Evolutionary conservation across 2,888 invertebrate genomes (phyloP).

Genomic region (Mermis nigrescens): DNA sequence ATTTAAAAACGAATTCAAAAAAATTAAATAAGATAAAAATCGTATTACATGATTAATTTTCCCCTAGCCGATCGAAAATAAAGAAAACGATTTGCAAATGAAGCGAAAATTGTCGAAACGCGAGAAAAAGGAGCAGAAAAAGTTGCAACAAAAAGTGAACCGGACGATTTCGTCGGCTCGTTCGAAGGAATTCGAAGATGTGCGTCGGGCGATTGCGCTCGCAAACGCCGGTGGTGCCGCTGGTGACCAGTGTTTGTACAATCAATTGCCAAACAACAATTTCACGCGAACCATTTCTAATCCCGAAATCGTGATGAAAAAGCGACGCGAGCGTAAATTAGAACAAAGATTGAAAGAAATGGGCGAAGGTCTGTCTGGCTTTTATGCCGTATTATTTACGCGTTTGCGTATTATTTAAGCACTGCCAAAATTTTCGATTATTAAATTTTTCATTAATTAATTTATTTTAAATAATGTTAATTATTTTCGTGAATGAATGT

Average conservation of each 20-base stretch:
- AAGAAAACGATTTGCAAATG: conserved; percentile 20
- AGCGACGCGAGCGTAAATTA: conserved; percentile 80
- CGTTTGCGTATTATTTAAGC: neutral
- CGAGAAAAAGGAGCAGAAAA: conserved; percentile 91
- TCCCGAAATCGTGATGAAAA: conserved; percentile 96
- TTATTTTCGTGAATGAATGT: too few species aligned
- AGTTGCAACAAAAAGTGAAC: conserved; percentile 41
- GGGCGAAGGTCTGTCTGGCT: conserved; percentile 16
- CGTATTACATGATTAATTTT: too few species aligned
- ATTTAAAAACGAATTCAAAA: too few species aligned
- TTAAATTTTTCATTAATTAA: conserved; percentile 1
- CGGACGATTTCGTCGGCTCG: conserved; percentile 27
- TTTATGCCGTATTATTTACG: neutral
- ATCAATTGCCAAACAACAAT: conserved; percentile 82
- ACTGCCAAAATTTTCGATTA: conserved; percentile 4
- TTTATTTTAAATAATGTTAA: too few species aligned
- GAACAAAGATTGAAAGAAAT: conserved; percentile 66
- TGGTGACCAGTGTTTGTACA: conserved; percentile 36
- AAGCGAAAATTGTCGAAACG: conserved; percentile 80
- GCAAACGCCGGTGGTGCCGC: conserved; percentile 22
- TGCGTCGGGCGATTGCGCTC: too few species aligned
- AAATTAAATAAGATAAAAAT: too few species aligned
- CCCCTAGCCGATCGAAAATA: neutral
- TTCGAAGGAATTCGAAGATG: conserved; percentile 19
- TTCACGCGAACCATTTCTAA: conserved; percentile 97